These are phyloP conservation scores for Cyprinella venusta DNA, from an alignment of 2,797 vertebrate genomes.

Conservation along the genomic window DNA sequence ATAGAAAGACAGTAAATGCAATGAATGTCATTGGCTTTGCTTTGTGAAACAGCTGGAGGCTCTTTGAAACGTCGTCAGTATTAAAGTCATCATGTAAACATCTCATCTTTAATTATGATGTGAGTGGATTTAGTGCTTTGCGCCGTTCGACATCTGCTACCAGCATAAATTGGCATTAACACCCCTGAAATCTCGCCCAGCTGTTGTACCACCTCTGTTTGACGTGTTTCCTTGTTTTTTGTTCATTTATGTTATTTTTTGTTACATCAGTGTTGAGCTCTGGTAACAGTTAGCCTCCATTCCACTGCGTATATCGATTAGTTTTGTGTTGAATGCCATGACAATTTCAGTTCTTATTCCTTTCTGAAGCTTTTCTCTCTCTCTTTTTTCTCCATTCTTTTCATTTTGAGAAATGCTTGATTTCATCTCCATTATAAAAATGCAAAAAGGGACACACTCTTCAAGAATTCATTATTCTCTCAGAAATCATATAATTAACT, in stretches of 20 bases:
- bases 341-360: slow-evolving; percentile 44
- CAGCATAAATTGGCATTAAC: slow-evolving; percentile 43
- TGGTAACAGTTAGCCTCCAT: no score
- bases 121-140: slow-evolving; percentile 47
- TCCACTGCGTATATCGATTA: slow-evolving; percentile 39
- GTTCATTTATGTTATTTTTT: slow-evolving; percentile 26
- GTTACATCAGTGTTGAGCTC: no score
- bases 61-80: slow-evolving; percentile 19
- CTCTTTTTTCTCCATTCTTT: slow-evolving; percentile 23
- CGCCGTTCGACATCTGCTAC: slow-evolving; percentile 28
- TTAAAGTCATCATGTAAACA: slow-evolving; percentile 22
- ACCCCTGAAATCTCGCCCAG: slow-evolving; percentile 18
- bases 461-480: slow-evolving; percentile 43
- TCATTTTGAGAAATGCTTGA: slow-evolving; percentile 48
- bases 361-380: slow-evolving; percentile 50
- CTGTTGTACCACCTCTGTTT: background rate
- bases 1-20: slow-evolving; percentile 6
- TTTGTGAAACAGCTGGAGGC: slow-evolving; percentile 21
- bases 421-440: slow-evolving; percentile 54
- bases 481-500: slow-evolving; percentile 49
- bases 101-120: slow-evolving; percentile 43
- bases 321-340: slow-evolving; percentile 48
- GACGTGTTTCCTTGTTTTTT: slow-evolving; percentile 8
- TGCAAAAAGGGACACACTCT: slow-evolving; percentile 46
- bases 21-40: background rate